Conservation (phyloP, 2,797 vertebrate species). For the Pampus argenteus region DNA sequence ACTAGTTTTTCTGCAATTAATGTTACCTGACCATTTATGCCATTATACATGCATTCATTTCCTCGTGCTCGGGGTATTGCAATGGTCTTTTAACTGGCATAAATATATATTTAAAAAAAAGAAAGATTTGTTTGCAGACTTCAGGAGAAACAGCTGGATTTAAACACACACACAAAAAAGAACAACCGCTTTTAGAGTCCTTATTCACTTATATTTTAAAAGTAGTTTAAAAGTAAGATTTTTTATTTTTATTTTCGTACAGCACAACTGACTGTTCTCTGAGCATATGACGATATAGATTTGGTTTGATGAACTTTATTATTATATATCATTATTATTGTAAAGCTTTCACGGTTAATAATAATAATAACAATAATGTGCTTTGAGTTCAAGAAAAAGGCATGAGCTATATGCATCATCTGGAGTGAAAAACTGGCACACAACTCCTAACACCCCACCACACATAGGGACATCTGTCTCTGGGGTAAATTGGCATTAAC, state of each 20-base stretch:
- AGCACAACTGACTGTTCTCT: neutral
- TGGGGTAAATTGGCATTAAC: slow-evolving; percentile 78
- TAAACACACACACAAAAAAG: no score
- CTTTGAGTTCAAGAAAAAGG: slow-evolving; percentile 4
- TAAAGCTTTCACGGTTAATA: no score
- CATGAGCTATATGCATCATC: slow-evolving; percentile 20
- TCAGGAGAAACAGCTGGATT: no score
- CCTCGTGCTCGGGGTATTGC: neutral
- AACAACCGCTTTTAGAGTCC: neutral
- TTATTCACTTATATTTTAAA: no score
- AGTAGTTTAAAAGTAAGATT: no score
- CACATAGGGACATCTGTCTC: slow-evolving; percentile 65
- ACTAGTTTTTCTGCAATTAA: neutral
- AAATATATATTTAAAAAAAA: no score
- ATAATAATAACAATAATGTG: no score
- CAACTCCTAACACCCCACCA: slow-evolving; percentile 22
- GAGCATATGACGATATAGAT: no score
- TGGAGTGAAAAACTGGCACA: slow-evolving; percentile 65
- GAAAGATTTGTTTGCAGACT: no score
- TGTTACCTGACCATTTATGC: neutral
- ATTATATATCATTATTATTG: neutral
- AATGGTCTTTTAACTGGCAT: no score
- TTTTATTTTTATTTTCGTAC: no score
- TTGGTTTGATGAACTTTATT: neutral
- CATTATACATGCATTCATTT: no score